A percentile compares a stretch with the other conserved stretches of the same genome.
phyloP scores from a whole-genome alignment of 2,797 vertebrate genomes.

The Arctocebus calabarensis region DNA sequence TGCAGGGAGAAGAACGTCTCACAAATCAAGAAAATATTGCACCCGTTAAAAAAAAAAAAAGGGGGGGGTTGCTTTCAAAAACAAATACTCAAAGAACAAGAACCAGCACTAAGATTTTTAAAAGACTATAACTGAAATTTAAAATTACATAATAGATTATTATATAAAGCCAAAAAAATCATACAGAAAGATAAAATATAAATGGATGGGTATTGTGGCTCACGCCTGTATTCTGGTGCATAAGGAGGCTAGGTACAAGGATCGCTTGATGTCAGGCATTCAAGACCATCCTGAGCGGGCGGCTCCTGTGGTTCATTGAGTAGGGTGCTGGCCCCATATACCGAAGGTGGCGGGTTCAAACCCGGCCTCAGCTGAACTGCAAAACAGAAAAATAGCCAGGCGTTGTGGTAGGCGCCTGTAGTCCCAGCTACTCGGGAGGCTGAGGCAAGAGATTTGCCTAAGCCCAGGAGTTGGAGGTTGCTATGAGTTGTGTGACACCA shows the following conservation, averaged over 20 bases:
- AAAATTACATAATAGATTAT: slow-evolving; percentile 1
- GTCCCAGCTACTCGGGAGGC: too few relatives aligned
- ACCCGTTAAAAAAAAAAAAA: not conserved
- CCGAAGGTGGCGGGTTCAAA: too few relatives aligned
- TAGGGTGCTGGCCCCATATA: too few relatives aligned
- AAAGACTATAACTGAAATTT: not conserved
- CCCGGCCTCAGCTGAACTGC: too few relatives aligned
- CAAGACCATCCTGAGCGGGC: not conserved
- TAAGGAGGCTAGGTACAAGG: not conserved
- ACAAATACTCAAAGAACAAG: slow-evolving; percentile 35
- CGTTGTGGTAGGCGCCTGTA: too few relatives aligned
- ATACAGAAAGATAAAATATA: not conserved
- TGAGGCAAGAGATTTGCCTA: too few relatives aligned
- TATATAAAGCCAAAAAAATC: slow-evolving; percentile 4
- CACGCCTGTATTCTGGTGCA: not conserved
- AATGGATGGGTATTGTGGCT: not conserved
- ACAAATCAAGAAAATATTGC: not conserved
- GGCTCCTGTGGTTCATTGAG: too few relatives aligned
- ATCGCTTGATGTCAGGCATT: not conserved
- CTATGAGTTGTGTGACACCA: too few relatives aligned
- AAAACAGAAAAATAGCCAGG: too few relatives aligned
- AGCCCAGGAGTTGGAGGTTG: too few relatives aligned
- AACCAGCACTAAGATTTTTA: slow-evolving; percentile 1
- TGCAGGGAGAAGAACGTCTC: not conserved
- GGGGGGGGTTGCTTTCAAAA: not conserved